A percentile compares a stretch with the other conserved stretches of the same genome.
Evolutionary conservation across 1,140 invertebrate genomes (phyloP).

Genomic region (Aporrectodea caliginosa): DNA sequence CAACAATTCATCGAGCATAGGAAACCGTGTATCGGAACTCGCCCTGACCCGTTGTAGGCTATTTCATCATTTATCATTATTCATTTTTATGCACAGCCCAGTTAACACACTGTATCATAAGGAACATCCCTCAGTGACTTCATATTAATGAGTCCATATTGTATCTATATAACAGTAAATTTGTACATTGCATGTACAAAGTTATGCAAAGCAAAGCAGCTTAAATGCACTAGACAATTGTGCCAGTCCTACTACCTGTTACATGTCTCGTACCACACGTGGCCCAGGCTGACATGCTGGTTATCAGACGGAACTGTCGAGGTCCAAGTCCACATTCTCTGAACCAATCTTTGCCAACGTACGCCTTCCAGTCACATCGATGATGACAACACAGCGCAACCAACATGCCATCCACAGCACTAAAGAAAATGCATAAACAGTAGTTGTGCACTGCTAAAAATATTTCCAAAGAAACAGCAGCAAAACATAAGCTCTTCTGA

Average conservation of each 20-base stretch:
- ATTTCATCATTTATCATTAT: too few relatives aligned
- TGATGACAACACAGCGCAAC: slow-evolving; percentile 87
- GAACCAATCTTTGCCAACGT: slow-evolving; percentile 63
- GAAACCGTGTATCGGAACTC: too few relatives aligned
- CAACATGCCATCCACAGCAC: slow-evolving; percentile 60
- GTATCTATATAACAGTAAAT: too few relatives aligned
- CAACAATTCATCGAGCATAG: too few relatives aligned
- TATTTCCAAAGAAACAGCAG: too few relatives aligned
- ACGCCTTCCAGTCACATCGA: slow-evolving; percentile 67
- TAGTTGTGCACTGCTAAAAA: too few relatives aligned
- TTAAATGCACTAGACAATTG: background rate
- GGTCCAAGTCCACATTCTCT: slow-evolving; percentile 60
- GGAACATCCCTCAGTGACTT: too few relatives aligned
- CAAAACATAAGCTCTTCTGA: too few relatives aligned
- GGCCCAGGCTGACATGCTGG: slow-evolving; percentile 77
- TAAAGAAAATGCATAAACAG: slow-evolving; percentile 19
- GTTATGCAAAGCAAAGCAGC: background rate
- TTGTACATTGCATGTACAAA: too few relatives aligned
- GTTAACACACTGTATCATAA: background rate
- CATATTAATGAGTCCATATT: too few relatives aligned
- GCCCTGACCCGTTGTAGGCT: too few relatives aligned
- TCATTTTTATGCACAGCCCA: background rate
- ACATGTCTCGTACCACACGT: slow-evolving; percentile 64
- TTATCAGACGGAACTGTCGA: slow-evolving; percentile 71
- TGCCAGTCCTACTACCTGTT: slow-evolving; percentile 26